These are phyloP conservation scores for Erebia palarica DNA, from an alignment of 2,888 invertebrate genomes.

Conservation along the genomic window DNA sequence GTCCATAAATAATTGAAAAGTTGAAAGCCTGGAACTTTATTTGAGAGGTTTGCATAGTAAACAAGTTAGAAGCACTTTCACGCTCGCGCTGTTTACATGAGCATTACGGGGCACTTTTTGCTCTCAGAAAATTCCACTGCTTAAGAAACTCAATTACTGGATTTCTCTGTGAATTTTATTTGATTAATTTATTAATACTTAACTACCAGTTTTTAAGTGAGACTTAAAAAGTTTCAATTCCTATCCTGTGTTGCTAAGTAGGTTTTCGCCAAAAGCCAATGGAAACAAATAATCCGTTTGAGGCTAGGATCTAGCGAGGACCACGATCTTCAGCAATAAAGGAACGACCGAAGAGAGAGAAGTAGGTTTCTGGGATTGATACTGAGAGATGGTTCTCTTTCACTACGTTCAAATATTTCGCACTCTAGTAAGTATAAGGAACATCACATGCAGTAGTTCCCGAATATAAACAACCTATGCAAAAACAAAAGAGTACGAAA, in stretches of 20 bases:
- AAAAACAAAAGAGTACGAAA: not conserved
- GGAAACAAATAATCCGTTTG: no score
- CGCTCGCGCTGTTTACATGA: conserved; percentile 36
- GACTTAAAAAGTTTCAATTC: not conserved
- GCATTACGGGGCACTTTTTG: conserved; percentile 31
- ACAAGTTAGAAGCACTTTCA: conserved; percentile 39
- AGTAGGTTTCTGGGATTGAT: no score
- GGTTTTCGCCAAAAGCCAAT: no score
- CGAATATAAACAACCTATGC: no score
- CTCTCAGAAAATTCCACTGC: conserved; percentile 31
- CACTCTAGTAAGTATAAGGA: no score
- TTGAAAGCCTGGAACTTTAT: conserved; percentile 35
- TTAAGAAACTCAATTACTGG: conserved; percentile 28
- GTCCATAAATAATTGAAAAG: conserved; percentile 28
- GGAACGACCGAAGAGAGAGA: no score
- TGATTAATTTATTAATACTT: conserved; percentile 1
- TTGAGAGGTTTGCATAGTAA: conserved; percentile 37
- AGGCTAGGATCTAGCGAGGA: no score
- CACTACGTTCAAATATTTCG: no score
- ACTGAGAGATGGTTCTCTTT: no score
- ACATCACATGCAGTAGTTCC: no score
- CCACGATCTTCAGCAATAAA: no score
- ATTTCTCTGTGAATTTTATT: conserved; percentile 27
- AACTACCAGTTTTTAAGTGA: not conserved
- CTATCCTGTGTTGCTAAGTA: no score